Conservation (phyloP, 2,888 invertebrate genomes). For the Amblyjoppa fuscipennis region DNA sequence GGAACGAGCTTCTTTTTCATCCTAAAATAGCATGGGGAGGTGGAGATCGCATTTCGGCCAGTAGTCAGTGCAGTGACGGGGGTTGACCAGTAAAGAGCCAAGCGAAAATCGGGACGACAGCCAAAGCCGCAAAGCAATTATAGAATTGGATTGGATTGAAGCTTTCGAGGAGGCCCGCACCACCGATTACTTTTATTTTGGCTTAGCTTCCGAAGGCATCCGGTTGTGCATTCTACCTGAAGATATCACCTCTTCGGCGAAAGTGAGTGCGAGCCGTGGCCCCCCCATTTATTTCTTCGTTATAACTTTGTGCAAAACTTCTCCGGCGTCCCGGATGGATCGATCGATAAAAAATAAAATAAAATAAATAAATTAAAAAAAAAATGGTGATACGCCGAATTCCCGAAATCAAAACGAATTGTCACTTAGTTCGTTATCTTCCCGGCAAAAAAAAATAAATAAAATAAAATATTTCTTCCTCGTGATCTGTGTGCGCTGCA, state of each 20-base stretch:
- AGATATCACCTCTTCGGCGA: constrained; percentile 74
- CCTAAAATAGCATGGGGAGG: constrained; percentile 83
- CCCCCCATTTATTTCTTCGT: constrained; percentile 47
- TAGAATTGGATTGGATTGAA: constrained; percentile 83
- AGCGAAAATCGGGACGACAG: constrained; percentile 82
- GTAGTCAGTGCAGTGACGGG: constrained; percentile 76
- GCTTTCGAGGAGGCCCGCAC: constrained; percentile 79
- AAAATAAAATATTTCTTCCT: too few relatives aligned
- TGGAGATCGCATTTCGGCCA: constrained; percentile 84
- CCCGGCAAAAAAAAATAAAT: too few relatives aligned
- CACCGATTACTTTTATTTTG: constrained; percentile 84
- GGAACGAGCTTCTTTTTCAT: constrained; percentile 79
- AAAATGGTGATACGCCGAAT: too few relatives aligned
- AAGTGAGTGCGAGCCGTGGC: constrained; percentile 75
- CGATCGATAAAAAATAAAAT: not conserved
- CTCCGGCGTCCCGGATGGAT: not conserved
- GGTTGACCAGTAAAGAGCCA: constrained; percentile 74
- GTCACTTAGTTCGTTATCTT: too few relatives aligned
- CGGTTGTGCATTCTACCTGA: constrained; percentile 82
- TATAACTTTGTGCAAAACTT: constrained; percentile 5
- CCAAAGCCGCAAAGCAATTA: constrained; percentile 84
- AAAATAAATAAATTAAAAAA: too few relatives aligned
- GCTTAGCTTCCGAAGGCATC: constrained; percentile 83
- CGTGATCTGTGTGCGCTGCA: too few relatives aligned
- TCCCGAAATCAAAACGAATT: too few relatives aligned